A percentile compares a stretch with the other conserved stretches of the same genome.
phyloP scores from a whole-genome alignment of 92 coral and sea anemone genomes.

The Umimayanthus chanpuru region DNA sequence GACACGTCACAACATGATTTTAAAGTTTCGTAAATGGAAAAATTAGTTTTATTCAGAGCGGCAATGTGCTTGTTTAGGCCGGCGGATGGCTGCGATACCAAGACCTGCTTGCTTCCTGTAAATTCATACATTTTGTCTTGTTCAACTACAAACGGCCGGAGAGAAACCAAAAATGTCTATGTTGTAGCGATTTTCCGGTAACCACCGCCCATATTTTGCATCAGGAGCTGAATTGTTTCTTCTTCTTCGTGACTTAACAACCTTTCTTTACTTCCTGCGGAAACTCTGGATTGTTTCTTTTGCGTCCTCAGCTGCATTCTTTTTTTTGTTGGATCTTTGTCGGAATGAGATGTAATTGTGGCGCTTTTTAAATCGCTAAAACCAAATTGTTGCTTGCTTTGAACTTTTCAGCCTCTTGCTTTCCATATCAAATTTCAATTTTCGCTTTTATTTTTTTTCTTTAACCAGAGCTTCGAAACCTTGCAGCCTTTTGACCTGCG shows the following conservation, averaged over 20 bases:
- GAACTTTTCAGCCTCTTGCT: neutral
- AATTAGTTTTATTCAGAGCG: too few relatives aligned
- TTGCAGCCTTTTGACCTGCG: constrained; percentile 57
- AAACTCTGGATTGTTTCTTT: constrained; percentile 5
- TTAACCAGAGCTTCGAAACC: constrained; percentile 56
- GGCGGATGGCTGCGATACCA: constrained; percentile 69
- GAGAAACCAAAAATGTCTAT: constrained; percentile 47
- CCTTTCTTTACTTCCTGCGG: neutral
- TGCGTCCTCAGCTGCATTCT: constrained; percentile 2
- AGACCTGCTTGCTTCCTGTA: constrained; percentile 56
- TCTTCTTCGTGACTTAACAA: constrained; percentile 1
- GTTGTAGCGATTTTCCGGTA: constrained; percentile 44
- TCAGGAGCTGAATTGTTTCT: constrained; percentile 32
- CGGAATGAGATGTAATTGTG: neutral
- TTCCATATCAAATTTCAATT: constrained; percentile 9
- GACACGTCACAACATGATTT: too few relatives aligned
- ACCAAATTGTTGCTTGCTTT: constrained; percentile 14
- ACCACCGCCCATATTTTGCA: constrained; percentile 55
- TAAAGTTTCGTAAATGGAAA: too few relatives aligned
- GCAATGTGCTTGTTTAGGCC: constrained; percentile 51
- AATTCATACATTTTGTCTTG: constrained; percentile 58
- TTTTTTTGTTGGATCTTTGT: constrained; percentile 2
- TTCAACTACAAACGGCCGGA: constrained; percentile 51
- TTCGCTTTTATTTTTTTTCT: constrained; percentile 22
- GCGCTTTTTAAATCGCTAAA: neutral